Evolutionary conservation across 2,888 invertebrate species (phyloP), one percentile per base, ranked within the genome.

Genomic region (Drosophila bunnanda): DNA sequence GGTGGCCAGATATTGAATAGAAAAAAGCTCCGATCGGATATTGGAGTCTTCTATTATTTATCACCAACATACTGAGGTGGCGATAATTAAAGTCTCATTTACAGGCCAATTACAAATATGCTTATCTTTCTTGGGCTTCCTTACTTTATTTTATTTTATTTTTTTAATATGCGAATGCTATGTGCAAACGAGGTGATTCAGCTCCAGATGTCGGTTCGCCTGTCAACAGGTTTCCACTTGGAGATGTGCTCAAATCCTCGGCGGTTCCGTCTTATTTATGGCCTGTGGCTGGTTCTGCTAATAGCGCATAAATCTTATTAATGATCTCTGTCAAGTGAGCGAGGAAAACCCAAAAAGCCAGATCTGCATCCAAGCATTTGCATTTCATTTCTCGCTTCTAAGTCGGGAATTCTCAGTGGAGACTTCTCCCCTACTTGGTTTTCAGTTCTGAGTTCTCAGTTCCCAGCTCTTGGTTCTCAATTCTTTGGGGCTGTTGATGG

Each of bases 231-330:
- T 88, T 88, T 82, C 69, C 38, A 38, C 44, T 55, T 52, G 20
- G 38, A 32, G 46, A 52, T 50, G 39, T 25, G 53, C 36, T 56
- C 69, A 61, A 56, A 46, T 41, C 55, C 77, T 64, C 59, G 52
- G 46, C 76, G 66, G 65, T 46, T 57, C 53, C 53, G 68, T 75
- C 84, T 89, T 89, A 86, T 87, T 87, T 87, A 89, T 88, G 89
- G 87, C 76, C 76, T 76, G 69, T 80, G 87, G 86, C 83, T 86
- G 86, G 86, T 75, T 86, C 86, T 80, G 85, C 90, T 90, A 90
- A 91, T 90, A 84, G 88, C 82, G 82, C 86, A 90, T 91, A 89
- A 90, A 91, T 90, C 89, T 90, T 90, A 77, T 90, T 89, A 91
- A 91, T 89, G 87, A 90, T 88, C 89, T 89, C 56, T 91, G 90